Percentiles rank a stretch among this genome's conserved stretches.
Conservation (phyloP, 1,140 invertebrate genomes). For the Aphelinus certus region DNA sequence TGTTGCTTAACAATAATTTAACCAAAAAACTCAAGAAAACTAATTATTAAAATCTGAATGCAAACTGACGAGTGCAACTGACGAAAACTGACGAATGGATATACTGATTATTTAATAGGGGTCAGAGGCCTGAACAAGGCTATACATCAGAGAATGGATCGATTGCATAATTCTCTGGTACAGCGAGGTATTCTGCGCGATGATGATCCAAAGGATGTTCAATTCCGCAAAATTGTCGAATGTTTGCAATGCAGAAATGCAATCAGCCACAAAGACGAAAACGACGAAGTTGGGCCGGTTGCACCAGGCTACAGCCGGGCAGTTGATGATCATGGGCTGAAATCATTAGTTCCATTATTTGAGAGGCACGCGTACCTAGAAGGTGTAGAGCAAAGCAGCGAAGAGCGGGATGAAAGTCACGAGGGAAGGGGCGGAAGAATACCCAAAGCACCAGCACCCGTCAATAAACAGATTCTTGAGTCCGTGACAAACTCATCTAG, state of each 20-base stretch:
- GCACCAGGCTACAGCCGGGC: not conserved
- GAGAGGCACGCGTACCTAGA: not conserved
- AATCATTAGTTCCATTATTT: not conserved
- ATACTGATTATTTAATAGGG: not conserved
- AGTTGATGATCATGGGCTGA: not conserved
- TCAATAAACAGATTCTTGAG: not conserved
- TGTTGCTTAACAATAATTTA: no score
- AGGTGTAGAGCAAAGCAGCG: not conserved
- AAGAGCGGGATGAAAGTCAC: not conserved
- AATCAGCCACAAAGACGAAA: not conserved
- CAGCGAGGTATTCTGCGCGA: conserved; percentile 2
- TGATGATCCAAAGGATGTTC: conserved; percentile 5
- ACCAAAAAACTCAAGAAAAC: not conserved
- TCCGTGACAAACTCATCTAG: not conserved
- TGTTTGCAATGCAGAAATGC: conserved; percentile 22
- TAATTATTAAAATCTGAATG: not conserved
- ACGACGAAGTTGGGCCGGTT: not conserved
- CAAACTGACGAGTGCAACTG: no score
- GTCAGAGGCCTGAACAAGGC: not conserved
- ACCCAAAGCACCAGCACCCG: not conserved
- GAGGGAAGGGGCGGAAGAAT: not conserved
- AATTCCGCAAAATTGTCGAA: conserved; percentile 18
- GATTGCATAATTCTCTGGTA: not conserved
- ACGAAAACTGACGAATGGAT: no score
- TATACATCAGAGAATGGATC: conserved; percentile 4